These are phyloP conservation scores for Polymixis lichenea DNA, from an alignment of 2,888 invertebrate genomes.

Conservation along the genomic window DNA sequence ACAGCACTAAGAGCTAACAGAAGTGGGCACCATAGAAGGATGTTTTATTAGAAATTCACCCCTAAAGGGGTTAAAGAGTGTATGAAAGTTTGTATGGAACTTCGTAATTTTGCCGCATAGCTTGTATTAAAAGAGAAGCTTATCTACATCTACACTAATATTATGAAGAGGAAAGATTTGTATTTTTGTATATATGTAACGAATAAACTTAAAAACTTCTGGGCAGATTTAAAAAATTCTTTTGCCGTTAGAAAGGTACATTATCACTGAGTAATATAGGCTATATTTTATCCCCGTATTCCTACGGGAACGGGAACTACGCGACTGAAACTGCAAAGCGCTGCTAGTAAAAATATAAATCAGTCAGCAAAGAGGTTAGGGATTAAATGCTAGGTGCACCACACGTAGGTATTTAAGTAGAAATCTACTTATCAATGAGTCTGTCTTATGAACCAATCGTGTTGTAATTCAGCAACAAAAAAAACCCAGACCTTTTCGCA, in stretches of 20 bases:
- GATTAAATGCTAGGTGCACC: not conserved
- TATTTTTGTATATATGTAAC: no score
- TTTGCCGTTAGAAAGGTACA: no score
- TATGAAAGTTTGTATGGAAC: not conserved
- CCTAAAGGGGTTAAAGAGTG: not conserved
- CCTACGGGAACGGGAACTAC: no score
- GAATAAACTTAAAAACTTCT: no score
- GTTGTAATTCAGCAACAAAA: conserved; percentile 28
- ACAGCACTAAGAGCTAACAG: no score
- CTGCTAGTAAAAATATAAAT: not conserved
- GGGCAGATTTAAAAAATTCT: no score
- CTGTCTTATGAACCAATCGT: conserved; percentile 8
- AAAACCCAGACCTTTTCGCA: conserved; percentile 48
- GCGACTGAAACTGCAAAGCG: no score
- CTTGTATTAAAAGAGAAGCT: not conserved
- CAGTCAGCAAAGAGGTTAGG: not conserved
- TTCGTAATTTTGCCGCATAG: not conserved
- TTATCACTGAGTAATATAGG: no score
- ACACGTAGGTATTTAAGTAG: not conserved
- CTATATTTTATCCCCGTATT: no score
- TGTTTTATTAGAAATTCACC: no score
- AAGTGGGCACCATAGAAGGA: not conserved
- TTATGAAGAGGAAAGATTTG: no score
- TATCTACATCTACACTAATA: no score
- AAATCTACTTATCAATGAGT: not conserved